phyloP scores from a whole-genome alignment of 92 coral and sea anemone genomes.

The Blastomussa wellsi region DNA sequence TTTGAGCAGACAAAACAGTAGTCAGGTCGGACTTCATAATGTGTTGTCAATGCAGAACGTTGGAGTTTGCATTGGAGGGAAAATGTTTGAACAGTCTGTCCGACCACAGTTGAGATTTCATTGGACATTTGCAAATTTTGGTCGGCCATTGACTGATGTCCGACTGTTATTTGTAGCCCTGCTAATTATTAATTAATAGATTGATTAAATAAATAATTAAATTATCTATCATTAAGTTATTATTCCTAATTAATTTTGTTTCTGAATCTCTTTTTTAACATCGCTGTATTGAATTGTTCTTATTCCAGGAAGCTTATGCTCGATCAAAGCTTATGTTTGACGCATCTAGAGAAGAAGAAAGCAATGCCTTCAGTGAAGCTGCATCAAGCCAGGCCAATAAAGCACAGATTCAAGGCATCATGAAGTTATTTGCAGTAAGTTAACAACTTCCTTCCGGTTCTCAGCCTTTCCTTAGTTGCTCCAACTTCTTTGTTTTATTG shows the following conservation, averaged over 20 bases:
- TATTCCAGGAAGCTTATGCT: conserved; percentile 77
- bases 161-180: too few relatives aligned
- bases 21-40: too few relatives aligned
- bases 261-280: not conserved
- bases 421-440: conserved; percentile 97
- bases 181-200: too few relatives aligned
- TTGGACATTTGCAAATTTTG: too few relatives aligned
- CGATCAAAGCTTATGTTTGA: conserved; percentile 71
- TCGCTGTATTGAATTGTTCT: not conserved
- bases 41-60: too few relatives aligned
- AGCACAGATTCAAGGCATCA: conserved; percentile 74
- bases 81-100: too few relatives aligned
- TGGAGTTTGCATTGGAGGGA: too few relatives aligned
- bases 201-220: too few relatives aligned
- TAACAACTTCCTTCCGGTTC: not conserved
- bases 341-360: conserved; percentile 54
- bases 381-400: conserved; percentile 70
- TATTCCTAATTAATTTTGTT: not conserved
- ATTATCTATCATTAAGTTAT: too few relatives aligned
- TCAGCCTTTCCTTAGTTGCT: not conserved
- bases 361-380: conserved; percentile 39
- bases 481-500: not conserved
- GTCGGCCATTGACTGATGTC: too few relatives aligned
- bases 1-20: too few relatives aligned
- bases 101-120: too few relatives aligned